A percentile compares a stretch with the other conserved stretches of the same genome.
Conservation (phyloP, 2,113 vertebrate genomes). For the Platichthys flesus region DNA sequence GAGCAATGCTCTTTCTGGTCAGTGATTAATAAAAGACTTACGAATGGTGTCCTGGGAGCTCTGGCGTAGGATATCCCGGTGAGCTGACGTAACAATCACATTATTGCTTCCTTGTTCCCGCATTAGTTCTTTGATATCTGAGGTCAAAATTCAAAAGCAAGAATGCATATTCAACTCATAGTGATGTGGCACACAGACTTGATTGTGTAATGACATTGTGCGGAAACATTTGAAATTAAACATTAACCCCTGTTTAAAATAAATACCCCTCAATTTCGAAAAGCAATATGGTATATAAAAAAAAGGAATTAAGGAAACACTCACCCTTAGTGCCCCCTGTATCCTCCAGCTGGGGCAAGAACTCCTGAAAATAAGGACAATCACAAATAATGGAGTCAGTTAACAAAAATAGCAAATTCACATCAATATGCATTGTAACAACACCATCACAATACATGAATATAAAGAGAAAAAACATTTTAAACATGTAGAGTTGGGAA, state of each 20-base stretch:
- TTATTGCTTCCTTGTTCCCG: slow-evolving; percentile 87
- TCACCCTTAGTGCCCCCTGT: slow-evolving; percentile 84
- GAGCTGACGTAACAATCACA: slow-evolving; percentile 86
- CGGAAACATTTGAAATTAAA: background rate
- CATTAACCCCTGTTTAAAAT: too few relatives aligned
- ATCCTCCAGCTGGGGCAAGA: slow-evolving; percentile 89
- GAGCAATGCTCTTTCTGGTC: background rate
- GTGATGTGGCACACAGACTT: background rate
- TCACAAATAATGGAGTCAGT: background rate
- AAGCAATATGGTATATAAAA: background rate
- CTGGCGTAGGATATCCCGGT: slow-evolving; percentile 85
- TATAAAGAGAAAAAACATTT: too few relatives aligned
- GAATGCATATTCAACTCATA: background rate
- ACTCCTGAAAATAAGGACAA: slow-evolving; percentile 78
- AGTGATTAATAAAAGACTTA: slow-evolving; percentile 68
- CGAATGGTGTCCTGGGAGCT: slow-evolving; percentile 85
- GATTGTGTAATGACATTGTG: background rate
- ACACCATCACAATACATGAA: background rate
- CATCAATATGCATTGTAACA: background rate
- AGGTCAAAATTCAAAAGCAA: slow-evolving; percentile 9
- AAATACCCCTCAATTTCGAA: too few relatives aligned
- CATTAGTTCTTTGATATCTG: slow-evolving; percentile 89
- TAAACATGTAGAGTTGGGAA: background rate
- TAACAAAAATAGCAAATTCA: background rate
- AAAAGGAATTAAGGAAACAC: background rate